These are phyloP conservation scores for Actinia equina DNA, from an alignment of 64 coral and sea anemone genomes.

Conservation along the genomic window DNA sequence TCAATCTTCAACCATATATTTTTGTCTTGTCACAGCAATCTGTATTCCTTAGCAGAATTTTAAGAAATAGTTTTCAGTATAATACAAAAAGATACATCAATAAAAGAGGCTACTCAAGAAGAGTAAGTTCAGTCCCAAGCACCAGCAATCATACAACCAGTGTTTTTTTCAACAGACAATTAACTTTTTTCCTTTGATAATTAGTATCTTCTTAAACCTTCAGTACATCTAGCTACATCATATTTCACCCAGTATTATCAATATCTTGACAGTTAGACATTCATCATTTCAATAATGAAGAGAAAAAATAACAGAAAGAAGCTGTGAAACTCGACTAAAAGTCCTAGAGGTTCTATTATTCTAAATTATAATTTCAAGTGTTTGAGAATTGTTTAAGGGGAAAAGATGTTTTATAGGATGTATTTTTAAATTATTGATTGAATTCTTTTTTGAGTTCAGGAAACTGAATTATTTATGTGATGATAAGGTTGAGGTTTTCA, in stretches of 20 bases:
- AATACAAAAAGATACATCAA: not conserved
- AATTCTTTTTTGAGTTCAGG: not conserved
- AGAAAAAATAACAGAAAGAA: too few relatives aligned
- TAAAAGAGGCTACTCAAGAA: not conserved
- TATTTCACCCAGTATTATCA: too few relatives aligned
- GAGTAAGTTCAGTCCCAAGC: not conserved
- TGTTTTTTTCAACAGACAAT: not conserved
- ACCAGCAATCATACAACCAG: not conserved
- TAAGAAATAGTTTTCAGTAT: not conserved
- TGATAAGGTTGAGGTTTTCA: not conserved
- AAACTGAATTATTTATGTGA: not conserved
- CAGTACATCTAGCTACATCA: too few relatives aligned
- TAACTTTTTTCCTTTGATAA: not conserved
- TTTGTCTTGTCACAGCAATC: not conserved
- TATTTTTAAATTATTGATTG: not conserved
- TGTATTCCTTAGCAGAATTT: not conserved
- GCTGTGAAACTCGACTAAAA: too few relatives aligned
- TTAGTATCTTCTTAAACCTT: not conserved
- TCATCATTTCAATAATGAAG: not conserved
- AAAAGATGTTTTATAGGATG: not conserved
- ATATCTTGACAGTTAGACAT: not conserved
- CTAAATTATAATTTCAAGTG: not conserved
- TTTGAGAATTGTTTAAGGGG: not conserved
- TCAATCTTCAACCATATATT: not conserved
- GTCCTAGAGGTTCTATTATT: not conserved